Base-by-base conservation (phyloP, 2,888 invertebrate species). In the Prosapia bicincta region DNA sequence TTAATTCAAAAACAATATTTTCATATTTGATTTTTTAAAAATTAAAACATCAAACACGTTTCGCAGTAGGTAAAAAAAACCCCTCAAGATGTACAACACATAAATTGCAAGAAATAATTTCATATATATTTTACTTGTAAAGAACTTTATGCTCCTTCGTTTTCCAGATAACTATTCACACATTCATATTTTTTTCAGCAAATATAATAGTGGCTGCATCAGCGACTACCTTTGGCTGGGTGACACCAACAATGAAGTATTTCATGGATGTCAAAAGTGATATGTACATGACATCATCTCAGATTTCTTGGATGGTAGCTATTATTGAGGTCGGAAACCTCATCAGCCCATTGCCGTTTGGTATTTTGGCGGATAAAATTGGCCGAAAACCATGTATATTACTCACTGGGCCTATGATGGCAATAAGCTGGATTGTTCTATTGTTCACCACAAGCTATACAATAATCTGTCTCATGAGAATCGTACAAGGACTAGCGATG, bases 401-500 rank as follows among this genome's bases (percentile, higher is more conserved):
- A 13, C 72, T 68, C 66, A 75, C 79, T 1, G 78, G 78, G n/a
- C 72, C 78, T 9, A 67, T 80, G 25, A 79, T 77, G 9, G 66
- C 79, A 5, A 69, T 75, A 23, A 78, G 78, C 15, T 81, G 81
- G 81, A 66, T 78, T 9, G 26, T 81, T 15, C 76, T 81, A 28
- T 65, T 79, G 10, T 76, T 75, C 67, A 78, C 79, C 66, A 72
- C 77, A 43, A 68, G 71, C 43, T 43, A 71, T 0, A 71, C 72
- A 24, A 68, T 76, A 38, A 73, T 81, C 13, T 81, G 78, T 76
- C 26, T 80, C 26, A 80, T 79, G 25, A 78, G 81, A 28, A 75
- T 81, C 28, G 69, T 81, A 25, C 79, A 79, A 24, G 81, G 81
- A 28, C 70, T 80, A 26, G 79, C 78, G 72, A 77, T 80, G 2